Percentiles rank a stretch among this genome's conserved stretches.
Conservation (phyloP, 1,140 invertebrate species). For the Probaryconus sp. region DNA sequence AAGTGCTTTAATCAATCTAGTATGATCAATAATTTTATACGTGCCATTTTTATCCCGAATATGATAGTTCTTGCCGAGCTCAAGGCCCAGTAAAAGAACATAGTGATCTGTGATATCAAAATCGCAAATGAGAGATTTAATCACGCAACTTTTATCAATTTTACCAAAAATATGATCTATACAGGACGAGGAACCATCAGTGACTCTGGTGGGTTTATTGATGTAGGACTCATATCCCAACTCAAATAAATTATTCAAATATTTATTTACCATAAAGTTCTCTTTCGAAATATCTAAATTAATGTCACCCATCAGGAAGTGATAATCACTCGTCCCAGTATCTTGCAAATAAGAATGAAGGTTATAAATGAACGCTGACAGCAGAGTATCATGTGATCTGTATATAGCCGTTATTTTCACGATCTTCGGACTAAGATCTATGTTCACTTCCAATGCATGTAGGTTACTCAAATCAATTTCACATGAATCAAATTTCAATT, state of each 20-base stretch:
- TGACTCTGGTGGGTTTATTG: conserved; percentile 9
- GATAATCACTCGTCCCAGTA: background rate
- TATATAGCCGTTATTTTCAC: conserved; percentile 8
- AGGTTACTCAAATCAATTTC: background rate
- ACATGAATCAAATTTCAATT: background rate
- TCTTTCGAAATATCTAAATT: conserved; percentile 17
- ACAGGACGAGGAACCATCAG: background rate
- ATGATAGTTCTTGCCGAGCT: too few species aligned
- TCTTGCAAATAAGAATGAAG: background rate
- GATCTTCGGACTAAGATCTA: background rate
- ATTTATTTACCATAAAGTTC: background rate
- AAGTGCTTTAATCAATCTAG: too few species aligned
- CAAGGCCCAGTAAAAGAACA: too few species aligned
- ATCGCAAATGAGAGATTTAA: background rate
- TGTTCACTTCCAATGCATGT: background rate
- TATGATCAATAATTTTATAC: too few species aligned
- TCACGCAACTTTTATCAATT: background rate
- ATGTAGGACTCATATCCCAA: conserved; percentile 6
- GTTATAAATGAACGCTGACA: background rate
- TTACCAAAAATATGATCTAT: conserved; percentile 25
- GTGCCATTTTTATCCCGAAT: too few species aligned
- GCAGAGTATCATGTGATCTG: background rate
- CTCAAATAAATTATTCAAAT: conserved; percentile 9
- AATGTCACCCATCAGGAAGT: conserved; percentile 1
- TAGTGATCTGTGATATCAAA: conserved; percentile 9